Base-by-base conservation (phyloP, 2,888 invertebrate genomes). In the Temnothorax unifasciatus region DNA sequence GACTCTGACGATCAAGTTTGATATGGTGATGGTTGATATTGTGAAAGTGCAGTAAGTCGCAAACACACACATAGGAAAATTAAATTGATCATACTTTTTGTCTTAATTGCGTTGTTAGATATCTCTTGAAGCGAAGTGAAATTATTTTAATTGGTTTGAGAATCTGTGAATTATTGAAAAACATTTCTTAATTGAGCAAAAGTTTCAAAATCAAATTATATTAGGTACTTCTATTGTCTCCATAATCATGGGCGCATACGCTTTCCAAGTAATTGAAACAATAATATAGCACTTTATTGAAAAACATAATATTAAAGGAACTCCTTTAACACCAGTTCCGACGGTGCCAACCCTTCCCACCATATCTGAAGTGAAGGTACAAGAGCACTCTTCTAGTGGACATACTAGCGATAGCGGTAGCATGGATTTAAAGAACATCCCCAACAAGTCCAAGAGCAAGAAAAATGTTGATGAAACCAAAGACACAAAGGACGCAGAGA, bases 261-360 rank as follows among this genome's bases (percentile, higher is more conserved):
- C 44, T 66, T 44, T 29, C 57, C 21, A 25, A 85, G 21, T 61
- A 84, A 29, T 54, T 6, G 0, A 76, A 21, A 13, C 29, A 13
- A 25, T 29, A 21, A 83, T 66, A 29, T 85, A 44, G 9, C 8
- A 41, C 50, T 41, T 85, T 59, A 88, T 86, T 88, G 66, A 85
- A 85, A 85, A 87, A 82, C 86, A 64, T 89, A 83, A 91, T 90
- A 89, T 91, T 85, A 95, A 95, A 91, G 96, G 96, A 95, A 97
- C 96, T 94, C 97, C 96, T 85, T 96, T 97, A 94, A 97, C 97
- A 59, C 97, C 97, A 83, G 97, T 98, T 92, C 98, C 98, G 86
- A 97, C 98, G 9, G 98, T 98, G 91, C 97, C 98, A 77, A 98
- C 98, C 0, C 95, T 99, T 91, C 98, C 98, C 76, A 98, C 98